Evolutionary conservation across 2,888 invertebrate species (phyloP), one percentile per base, ranked within the genome.

Genomic region (Lissocephala sabroskyi): DNA sequence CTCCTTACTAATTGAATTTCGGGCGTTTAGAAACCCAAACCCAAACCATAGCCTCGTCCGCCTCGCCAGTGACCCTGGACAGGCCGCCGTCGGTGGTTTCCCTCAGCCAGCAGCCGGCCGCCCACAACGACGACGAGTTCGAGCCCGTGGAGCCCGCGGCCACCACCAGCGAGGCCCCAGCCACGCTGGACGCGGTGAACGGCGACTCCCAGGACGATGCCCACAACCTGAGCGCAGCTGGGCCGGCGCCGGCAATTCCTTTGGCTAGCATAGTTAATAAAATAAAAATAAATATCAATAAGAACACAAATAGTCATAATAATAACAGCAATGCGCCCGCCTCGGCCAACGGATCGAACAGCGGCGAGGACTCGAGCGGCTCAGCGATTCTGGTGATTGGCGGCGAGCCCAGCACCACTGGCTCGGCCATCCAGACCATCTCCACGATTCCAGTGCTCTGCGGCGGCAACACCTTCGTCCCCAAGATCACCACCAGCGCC

Each of bases 241-340:
- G 87, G 14, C 67, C 85, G 5, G 73, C 81, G 68, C 71, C 76
- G 52, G 71, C 76, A 42, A 86, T 82, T 74, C 75, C 82, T 61
- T 64, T 82, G 74, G 77, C 82, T 16, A 71, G 79, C 68, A 75
- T 85, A 53, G 80, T 81, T 74, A 88, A 88, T 66, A 90, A 88
- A 80, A 94, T 94, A 60, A 91, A 92, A 76, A 94, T 94, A 84
- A 94, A 93, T 86, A 94, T 94, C 77, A 90, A 91, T 65, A 93
- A 92, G 82, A 86, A 90, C 77, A 84, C 86, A 74, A 85, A 85
- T 80, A 82, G 84, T 65, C 82, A 83, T 67, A 77, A 66, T 73
- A 67, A 76, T 76, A 71, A 63, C 74, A 73, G 70, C 59, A 73
- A 60, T 52, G 45, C 49, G 33, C 44, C 47, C 41, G 35, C 35